Evolutionary conservation across 2,797 vertebrate genomes (phyloP), one percentile per base, ranked within the genome.

Genomic region (Chaetophractus vellerosus): DNA sequence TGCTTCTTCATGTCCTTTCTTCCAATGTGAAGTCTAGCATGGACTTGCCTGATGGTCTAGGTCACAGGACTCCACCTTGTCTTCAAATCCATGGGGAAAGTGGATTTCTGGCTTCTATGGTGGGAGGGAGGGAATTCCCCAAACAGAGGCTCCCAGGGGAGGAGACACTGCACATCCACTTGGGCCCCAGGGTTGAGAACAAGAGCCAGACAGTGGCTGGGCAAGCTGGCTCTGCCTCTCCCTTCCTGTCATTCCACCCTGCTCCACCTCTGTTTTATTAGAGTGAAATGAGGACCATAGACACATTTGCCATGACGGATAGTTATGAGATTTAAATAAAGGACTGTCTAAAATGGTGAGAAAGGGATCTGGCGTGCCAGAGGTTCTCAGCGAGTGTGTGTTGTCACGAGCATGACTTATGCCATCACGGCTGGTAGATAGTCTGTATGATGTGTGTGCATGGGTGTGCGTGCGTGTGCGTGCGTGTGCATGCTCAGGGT

Each of bases 391-490:
- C 33, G 52, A 23, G 28, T 33, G 12, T 63, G 15, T 63, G n/a
- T 55, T 79, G 9, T 33, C 28, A 7, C 6, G 26, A 59, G 16
- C 36, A 5, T 26, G 10, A 3, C 26, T 45, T 6, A 31, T n/a
- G 23, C 45, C 28, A 9, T 38, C 19, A 2, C 8, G 38, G 61
- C 55, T 72, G 55, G 63, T 50, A 75, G 50, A 19, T 2, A 23
- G 45, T 50, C 55, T 9, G 4, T 0, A 1, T 45, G 69, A 72
- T 69, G 33, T 10, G 36, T 69, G 68, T 69, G 68, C 38, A 18
- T n/a, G 4, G 5, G 0, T 31, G 11, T 36, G 31, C 23, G 48
- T 28, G 50, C 18, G n/a, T 14, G 16, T 3, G 5, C 0, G 18
- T 10, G 16, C 15, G 10, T 18, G 11, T 28, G 85, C 10, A 0